Evolutionary conservation across 2,888 invertebrate genomes (phyloP), one percentile per base, ranked within the genome.

Genomic region (Bembecia ichneumoniformis): DNA sequence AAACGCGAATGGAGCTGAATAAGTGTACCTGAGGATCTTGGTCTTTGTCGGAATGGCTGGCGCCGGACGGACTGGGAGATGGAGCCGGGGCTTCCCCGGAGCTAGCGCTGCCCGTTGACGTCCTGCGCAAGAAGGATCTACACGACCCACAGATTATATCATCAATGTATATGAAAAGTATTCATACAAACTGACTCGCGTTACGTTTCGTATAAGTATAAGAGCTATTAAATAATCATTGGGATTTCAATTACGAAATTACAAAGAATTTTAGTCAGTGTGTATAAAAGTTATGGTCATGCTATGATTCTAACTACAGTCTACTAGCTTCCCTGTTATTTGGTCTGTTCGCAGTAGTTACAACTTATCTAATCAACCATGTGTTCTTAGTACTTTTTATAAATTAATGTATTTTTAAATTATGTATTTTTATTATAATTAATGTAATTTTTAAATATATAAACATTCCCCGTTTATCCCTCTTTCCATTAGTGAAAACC

Each of bases 21-120:
- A 20, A 5, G 47, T 34, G 55, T 63, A 93, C 94, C 88, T 94
- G 94, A 43, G 94, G 88, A 71, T 95, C 95, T 59, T 94, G 94
- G 55, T 94, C 94, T 75, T 96, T 96, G 71, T 97, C 97, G 61
- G 96, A 96, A 63, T 94, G 93, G 64, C 96, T 91, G 55, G 97
- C 96, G 43, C 96, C 96, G 60, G 96, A 96, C 1, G 97, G 97
- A 64, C 96, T 97, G 20, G 94, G 88, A 0, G 87, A 87, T 0
- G 87, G 87, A 2, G 87, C 79, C 0, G 88, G 87, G 7, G 79
- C 86, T 56, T 87, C 87, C 3, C 87, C 83, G 0, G 87, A 86
- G 51, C 86, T 86, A 5, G 84, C 84, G 49, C 86, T 86, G 35
- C 86, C 86, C 54, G 87, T 87, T 9, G 87, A 87, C n/a, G 87